Conservation (phyloP, 2,797 vertebrate genomes). For the Epinephelus coioides region DNA sequence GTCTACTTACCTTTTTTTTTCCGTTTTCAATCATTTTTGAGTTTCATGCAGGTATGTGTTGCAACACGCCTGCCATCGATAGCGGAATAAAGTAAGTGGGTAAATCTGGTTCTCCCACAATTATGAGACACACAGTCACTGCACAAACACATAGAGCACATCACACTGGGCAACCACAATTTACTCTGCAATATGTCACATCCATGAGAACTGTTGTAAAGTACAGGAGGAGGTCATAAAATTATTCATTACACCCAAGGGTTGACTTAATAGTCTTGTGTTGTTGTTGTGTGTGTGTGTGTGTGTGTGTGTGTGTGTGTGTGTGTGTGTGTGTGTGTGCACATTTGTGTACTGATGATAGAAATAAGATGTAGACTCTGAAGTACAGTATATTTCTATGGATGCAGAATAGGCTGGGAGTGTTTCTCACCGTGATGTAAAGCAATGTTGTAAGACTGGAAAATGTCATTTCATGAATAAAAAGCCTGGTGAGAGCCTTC, state of each 20-base stretch:
- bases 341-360: neutral
- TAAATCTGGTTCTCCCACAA: constrained; percentile 46
- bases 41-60: neutral
- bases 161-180: constrained; percentile 61
- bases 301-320: neutral
- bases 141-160: constrained; percentile 35
- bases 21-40: neutral
- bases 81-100: constrained; percentile 17
- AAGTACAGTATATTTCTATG: neutral
- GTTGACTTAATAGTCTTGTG: constrained; percentile 52
- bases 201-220: constrained; percentile 65
- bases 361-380: neutral
- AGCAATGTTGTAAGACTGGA: constrained; percentile 16
- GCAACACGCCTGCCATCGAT: neutral
- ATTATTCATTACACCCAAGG: constrained; percentile 68
- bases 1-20: neutral
- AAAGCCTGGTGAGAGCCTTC: neutral
- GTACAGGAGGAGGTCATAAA: constrained; percentile 52
- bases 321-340: neutral
- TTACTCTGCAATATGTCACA: constrained; percentile 67
- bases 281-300: neutral
- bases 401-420: neutral
- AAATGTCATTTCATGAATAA: constrained; percentile 11
- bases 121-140: constrained; percentile 42
- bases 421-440: neutral